Evolutionary conservation across 35 echinoderm and acorn worm genomes (phyloP).

Genomic region (Eucidaris tribuloides): DNA sequence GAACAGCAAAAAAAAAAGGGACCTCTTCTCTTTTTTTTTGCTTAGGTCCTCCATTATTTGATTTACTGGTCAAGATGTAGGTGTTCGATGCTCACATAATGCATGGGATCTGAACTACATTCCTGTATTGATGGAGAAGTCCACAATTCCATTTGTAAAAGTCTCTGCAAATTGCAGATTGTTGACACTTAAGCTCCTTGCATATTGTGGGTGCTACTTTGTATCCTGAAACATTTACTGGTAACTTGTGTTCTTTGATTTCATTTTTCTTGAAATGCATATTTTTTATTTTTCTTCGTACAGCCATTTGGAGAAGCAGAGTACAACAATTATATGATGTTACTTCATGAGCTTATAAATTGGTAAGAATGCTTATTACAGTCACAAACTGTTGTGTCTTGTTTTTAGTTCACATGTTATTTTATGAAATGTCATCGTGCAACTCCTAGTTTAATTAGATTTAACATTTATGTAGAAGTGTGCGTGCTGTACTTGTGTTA

Average conservation of each 20-base stretch:
- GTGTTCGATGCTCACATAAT: too few species aligned
- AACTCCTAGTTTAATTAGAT: too few species aligned
- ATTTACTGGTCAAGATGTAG: too few species aligned
- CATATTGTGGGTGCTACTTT: not conserved
- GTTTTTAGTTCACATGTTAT: too few species aligned
- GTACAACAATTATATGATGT: slow-evolving; percentile 61
- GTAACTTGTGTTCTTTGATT: not conserved
- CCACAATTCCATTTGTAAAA: not conserved
- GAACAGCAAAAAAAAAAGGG: too few species aligned
- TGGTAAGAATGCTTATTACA: too few species aligned
- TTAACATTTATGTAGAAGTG: too few species aligned
- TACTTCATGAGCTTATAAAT: slow-evolving; percentile 55
- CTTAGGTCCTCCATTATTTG: too few species aligned
- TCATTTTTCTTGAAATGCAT: not conserved
- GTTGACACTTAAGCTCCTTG: not conserved
- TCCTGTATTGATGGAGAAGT: not conserved
- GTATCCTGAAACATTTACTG: not conserved
- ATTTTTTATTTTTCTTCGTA: not conserved
- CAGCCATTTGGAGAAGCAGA: slow-evolving; percentile 70
- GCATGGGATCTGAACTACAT: not conserved
- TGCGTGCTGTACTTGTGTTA: too few species aligned
- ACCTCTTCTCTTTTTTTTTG: too few species aligned
- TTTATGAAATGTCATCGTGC: too few species aligned
- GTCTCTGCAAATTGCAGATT: not conserved
- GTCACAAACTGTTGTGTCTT: too few species aligned